Percentiles rank a stretch among this genome's conserved stretches.
phyloP scores from a whole-genome alignment of 1,140 invertebrate genomes.

The Atta colombica region DNA sequence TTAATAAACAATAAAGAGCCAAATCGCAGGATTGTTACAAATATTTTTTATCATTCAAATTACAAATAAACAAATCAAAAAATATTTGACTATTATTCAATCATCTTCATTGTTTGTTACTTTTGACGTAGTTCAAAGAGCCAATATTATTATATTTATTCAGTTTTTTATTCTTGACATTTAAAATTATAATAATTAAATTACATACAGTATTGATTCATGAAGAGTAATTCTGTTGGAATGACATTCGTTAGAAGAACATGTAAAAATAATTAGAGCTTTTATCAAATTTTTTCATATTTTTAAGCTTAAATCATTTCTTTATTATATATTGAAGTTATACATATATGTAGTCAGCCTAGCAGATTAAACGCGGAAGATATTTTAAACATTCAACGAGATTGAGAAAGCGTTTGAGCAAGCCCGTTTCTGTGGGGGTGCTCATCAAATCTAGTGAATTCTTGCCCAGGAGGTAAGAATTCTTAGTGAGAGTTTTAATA shows the following conservation, averaged over 20 bases:
- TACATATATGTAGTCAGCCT: not conserved
- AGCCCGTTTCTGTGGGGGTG: not conserved
- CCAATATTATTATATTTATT: not conserved
- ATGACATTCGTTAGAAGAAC: not conserved
- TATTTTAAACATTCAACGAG: constrained; percentile 48
- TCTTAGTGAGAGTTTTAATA: constrained; percentile 50
- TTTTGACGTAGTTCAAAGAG: too few relatives aligned
- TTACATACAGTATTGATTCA: not conserved
- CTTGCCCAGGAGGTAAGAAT: constrained; percentile 45
- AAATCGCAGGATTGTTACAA: too few relatives aligned
- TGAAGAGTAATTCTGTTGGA: not conserved
- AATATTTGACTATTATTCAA: too few relatives aligned
- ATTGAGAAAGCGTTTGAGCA: constrained; percentile 43
- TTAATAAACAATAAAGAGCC: not conserved
- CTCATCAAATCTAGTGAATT: constrained; percentile 35
- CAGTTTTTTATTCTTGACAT: not conserved
- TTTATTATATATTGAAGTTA: constrained; percentile 30
- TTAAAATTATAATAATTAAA: not conserved
- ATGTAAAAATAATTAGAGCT: not conserved
- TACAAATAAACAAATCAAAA: too few relatives aligned
- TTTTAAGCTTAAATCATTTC: constrained; percentile 5
- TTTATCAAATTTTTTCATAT: not conserved
- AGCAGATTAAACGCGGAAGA: constrained; percentile 24
- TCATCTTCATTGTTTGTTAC: too few relatives aligned
- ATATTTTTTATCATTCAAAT: too few relatives aligned